phyloP scores from a whole-genome alignment of 2,797 vertebrate species.

The Euphonia xanthogaster region DNA sequence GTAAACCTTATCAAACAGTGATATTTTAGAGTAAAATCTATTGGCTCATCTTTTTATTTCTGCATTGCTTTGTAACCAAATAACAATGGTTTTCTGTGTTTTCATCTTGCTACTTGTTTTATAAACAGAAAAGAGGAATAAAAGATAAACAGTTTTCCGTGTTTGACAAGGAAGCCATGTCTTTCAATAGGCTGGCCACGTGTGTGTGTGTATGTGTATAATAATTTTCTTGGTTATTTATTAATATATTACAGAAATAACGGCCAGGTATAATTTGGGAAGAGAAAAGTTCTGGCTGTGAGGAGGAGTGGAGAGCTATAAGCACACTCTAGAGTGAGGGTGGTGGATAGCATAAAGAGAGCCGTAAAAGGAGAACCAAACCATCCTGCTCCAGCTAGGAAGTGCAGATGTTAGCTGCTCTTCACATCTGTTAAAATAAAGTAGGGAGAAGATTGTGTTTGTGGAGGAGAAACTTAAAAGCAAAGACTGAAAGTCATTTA shows the following conservation, averaged over 20 bases:
- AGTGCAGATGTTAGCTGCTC: neutral
- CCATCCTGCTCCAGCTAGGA: neutral
- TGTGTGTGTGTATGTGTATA: neutral
- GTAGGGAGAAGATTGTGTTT: neutral
- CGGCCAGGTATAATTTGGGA: neutral
- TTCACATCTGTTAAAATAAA: neutral
- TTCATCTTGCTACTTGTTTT: neutral
- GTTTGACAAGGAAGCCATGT: neutral
- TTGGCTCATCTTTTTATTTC: neutral
- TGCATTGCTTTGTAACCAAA: neutral
- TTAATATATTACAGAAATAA: neutral
- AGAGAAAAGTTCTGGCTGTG: neutral
- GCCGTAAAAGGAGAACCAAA: neutral
- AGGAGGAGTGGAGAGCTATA: neutral
- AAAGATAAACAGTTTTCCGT: neutral
- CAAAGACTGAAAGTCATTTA: neutral
- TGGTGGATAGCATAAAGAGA: neutral
- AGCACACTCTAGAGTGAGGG: neutral
- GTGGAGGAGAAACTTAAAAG: neutral
- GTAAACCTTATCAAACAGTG: neutral
- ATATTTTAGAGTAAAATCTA: neutral
- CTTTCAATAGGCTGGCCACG: neutral
- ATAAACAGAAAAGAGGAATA: neutral
- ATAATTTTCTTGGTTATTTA: neutral
- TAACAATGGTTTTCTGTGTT: neutral